Evolutionary conservation across 2,113 vertebrate genomes (phyloP), one percentile per base, ranked within the genome.

Genomic region (Notothenia coriiceps): DNA sequence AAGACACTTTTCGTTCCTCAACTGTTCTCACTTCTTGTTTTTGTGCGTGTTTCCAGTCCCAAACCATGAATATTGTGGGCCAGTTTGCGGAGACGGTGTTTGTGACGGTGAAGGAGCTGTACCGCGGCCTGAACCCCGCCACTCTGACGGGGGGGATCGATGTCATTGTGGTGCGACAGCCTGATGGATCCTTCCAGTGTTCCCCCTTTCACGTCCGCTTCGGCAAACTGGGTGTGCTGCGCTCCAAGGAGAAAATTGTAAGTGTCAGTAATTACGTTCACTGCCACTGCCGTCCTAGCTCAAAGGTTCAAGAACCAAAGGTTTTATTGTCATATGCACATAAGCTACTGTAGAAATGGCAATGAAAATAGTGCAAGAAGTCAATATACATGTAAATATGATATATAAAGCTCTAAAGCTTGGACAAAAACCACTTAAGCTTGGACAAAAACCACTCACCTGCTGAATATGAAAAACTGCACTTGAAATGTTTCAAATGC

Each of bases 171-270:
- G 97, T 99, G 80, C 95, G 92, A n/a, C 98, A 99, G 91, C 93
- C 90, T 0, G 96, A 99, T 14, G 97, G 96, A 51, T 96, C 96
- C 3, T 96, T 97, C 89, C 96, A 93, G 35, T 98, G 98, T 80
- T 99, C 98, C 0, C 98, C 98, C 0, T 99, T 99, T 35, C 97
- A 99, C 0, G 97, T 99, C 52, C 96, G 97, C 54, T 99, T 99
- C 0, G 97, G 98, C 71, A 99, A 99, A 89, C 96, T 99, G 63
- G 97, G 97, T 0, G 97, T 99, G 85, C 96, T 99, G 88, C 94
- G 88, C 65, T 98, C 98, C 5, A 96, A 91, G 74, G 98, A 99
- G 94, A 98, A 99, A 93, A 96, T 98, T 93, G 98, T 99, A 40
- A 96, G 97, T 83, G 10, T 40, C 35, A n/a, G 60, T 17, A 12